These are phyloP conservation scores for Spea hammondii DNA, from an alignment of 2,797 vertebrate species.

Conservation along the genomic window DNA sequence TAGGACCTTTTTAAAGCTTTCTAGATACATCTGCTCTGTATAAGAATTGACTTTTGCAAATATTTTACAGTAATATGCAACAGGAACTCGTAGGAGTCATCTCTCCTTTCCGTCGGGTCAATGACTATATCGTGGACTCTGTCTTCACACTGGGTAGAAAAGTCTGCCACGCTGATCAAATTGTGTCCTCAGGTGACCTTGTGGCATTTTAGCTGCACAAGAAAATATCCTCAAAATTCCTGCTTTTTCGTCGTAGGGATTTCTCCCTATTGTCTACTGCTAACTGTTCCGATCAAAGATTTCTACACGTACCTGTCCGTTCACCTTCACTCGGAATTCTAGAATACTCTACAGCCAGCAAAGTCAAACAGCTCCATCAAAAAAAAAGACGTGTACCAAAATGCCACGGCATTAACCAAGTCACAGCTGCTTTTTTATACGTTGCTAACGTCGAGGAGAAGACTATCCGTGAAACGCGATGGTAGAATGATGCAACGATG, in stretches of 20 bases:
- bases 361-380: not conserved
- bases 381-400: not conserved
- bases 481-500: conserved; percentile 9
- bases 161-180: conserved; percentile 27
- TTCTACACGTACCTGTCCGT: conserved; percentile 24
- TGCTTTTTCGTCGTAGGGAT: conserved; percentile 19
- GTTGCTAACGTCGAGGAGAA: conserved; percentile 12
- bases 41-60: conserved; percentile 29
- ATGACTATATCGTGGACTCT: conserved; percentile 38
- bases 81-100: conserved; percentile 20
- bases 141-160: conserved; percentile 25
- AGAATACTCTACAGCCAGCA: conserved; percentile 15
- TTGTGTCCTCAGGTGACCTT: conserved; percentile 44
- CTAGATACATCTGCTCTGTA: conserved; percentile 25
- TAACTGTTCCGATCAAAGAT: conserved; percentile 42
- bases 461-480: not conserved
- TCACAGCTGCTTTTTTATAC: conserved; percentile 31
- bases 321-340: conserved; percentile 19
- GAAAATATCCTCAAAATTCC: conserved; percentile 23
- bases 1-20: conserved; percentile 48
- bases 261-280: conserved; percentile 17
- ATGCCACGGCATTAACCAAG: not conserved
- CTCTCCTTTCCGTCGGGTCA: conserved; percentile 20
- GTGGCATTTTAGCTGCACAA: conserved; percentile 33
- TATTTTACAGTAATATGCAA: conserved; percentile 34